phyloP scores from a whole-genome alignment of 2,113 vertebrate species.

The Probosciger aterrimus region DNA sequence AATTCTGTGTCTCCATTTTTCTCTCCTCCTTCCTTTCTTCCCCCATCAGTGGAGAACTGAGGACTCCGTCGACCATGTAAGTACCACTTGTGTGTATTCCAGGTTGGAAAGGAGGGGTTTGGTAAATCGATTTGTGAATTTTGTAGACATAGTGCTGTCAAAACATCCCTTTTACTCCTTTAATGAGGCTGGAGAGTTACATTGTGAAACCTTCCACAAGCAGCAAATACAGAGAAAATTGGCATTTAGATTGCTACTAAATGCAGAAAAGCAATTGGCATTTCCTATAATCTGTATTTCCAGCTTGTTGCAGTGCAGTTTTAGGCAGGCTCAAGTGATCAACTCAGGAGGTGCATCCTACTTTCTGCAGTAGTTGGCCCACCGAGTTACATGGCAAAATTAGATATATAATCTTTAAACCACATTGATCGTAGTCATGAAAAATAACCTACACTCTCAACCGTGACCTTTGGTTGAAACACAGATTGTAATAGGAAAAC shows the following conservation, averaged over 20 bases:
- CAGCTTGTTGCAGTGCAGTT: constrained; percentile 68
- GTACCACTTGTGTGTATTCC: constrained; percentile 87
- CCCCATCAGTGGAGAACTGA: constrained; percentile 91
- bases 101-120: constrained; percentile 75
- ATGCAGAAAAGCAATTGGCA: constrained; percentile 74
- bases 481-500: constrained; percentile 49
- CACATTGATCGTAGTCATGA: constrained; percentile 68
- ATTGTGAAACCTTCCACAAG: constrained; percentile 57
- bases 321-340: constrained; percentile 68
- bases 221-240: constrained; percentile 75
- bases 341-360: constrained; percentile 42
- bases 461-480: constrained; percentile 61
- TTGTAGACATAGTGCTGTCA: constrained; percentile 70
- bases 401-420: constrained; percentile 68
- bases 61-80: constrained; percentile 96
- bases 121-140: constrained; percentile 71
- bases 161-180: constrained; percentile 60
- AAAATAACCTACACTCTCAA: constrained; percentile 55
- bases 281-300: constrained; percentile 73
- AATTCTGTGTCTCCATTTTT: constrained; percentile 66
- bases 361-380: constrained; percentile 48
- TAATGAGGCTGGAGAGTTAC: constrained; percentile 61
- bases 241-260: constrained; percentile 65
- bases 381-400: constrained; percentile 57
- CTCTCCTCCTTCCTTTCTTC: constrained; percentile 78